These are phyloP conservation scores for Periophthalmodon schlosseri DNA, from an alignment of 2,113 vertebrate genomes.

Conservation along the genomic window DNA sequence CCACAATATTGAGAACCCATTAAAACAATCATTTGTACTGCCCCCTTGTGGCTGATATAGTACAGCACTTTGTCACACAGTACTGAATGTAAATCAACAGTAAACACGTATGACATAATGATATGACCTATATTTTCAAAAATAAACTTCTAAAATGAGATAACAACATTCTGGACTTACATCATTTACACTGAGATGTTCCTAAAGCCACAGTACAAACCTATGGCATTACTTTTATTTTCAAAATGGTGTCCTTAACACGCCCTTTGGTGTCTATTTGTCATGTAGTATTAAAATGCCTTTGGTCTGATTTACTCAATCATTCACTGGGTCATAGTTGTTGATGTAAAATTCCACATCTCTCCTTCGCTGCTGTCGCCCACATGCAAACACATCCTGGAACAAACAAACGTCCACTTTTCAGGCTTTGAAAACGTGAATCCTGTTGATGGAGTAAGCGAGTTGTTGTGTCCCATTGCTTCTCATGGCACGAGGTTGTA, in stretches of 20 bases:
- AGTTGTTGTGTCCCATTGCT: slow-evolving; percentile 49
- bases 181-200: background rate
- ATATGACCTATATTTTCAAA: too few relatives aligned
- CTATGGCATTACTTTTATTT: background rate
- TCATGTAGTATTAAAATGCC: slow-evolving; percentile 1
- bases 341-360: slow-evolving; percentile 57
- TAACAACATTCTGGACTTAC: background rate
- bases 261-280: background rate
- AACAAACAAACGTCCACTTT: background rate
- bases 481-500: slow-evolving; percentile 44
- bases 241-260: background rate
- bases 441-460: slow-evolving; percentile 1
- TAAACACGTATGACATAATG: background rate
- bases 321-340: slow-evolving; percentile 1
- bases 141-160: too few relatives aligned
- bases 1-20: too few relatives aligned
- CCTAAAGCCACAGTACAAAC: background rate
- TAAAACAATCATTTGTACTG: background rate
- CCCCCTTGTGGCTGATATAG: background rate
- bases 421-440: background rate
- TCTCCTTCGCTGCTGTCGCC: slow-evolving; percentile 21
- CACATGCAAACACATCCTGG: slow-evolving; percentile 11
- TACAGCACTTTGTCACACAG: background rate
- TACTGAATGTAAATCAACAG: too few relatives aligned
- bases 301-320: slow-evolving; percentile 24